These are phyloP conservation scores for Salvelinus sp. DNA, from an alignment of 2,113 vertebrate species.

Conservation along the genomic window DNA sequence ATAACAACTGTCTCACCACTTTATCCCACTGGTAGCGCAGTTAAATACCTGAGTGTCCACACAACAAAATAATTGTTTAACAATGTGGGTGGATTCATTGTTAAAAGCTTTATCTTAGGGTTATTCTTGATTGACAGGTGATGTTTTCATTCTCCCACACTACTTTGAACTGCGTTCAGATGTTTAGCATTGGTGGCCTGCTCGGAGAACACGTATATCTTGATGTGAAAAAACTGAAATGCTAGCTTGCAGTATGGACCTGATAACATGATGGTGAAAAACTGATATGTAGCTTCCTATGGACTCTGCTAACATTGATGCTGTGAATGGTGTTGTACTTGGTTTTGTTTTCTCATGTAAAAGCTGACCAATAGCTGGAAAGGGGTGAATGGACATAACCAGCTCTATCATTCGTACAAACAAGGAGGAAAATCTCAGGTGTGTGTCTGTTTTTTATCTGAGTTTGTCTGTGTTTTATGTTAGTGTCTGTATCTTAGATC, in stretches of 20 bases:
- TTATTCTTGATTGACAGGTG: neutral
- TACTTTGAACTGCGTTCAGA: too few species aligned
- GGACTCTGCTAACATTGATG: neutral
- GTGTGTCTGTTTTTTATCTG: constrained; percentile 19
- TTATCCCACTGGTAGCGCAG: neutral
- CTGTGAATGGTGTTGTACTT: neutral
- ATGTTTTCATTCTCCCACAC: neutral
- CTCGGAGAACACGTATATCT: too few species aligned
- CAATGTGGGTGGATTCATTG: neutral
- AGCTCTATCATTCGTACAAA: constrained; percentile 64
- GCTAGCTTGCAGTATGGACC: too few species aligned
- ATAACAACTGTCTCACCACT: neutral
- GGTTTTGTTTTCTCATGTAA: constrained; percentile 20
- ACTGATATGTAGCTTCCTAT: constrained; percentile 46
- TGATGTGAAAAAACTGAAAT: too few species aligned
- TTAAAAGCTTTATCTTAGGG: neutral
- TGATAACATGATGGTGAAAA: neutral
- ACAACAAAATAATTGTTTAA: neutral
- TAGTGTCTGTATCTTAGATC: neutral
- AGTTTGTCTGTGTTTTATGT: constrained; percentile 16
- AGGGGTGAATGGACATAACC: constrained; percentile 58
- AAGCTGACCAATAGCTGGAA: constrained; percentile 46
- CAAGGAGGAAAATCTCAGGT: constrained; percentile 60
- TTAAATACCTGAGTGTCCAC: neutral
- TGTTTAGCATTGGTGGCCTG: too few species aligned